Conservation (phyloP, 2,797 vertebrate genomes). For the Pelodytes ibericus region DNA sequence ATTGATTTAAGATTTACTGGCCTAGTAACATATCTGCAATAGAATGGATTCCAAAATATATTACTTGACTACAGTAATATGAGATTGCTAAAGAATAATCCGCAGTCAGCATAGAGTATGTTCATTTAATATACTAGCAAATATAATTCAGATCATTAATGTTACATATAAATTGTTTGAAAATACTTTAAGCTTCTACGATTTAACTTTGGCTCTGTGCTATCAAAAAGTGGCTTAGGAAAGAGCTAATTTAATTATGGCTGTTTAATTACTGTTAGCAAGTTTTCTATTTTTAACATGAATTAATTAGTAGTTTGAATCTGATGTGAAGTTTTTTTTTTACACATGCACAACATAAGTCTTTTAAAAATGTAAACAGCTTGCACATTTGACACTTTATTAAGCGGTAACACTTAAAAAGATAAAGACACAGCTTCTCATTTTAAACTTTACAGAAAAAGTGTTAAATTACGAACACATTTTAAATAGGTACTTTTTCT, state of each 20-base stretch:
- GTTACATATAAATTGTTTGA: slow-evolving; percentile 30
- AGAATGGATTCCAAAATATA: no score
- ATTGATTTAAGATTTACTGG: no score
- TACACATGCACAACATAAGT: slow-evolving; percentile 9
- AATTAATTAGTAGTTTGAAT: slow-evolving; percentile 27
- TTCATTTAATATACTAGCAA: no score
- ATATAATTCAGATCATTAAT: background rate
- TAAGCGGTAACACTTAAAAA: background rate
- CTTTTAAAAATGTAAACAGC: background rate
- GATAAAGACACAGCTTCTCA: background rate
- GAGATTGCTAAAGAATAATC: no score
- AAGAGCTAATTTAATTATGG: slow-evolving; percentile 33
- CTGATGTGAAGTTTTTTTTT: slow-evolving; percentile 9
- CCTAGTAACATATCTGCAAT: no score
- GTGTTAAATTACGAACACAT: background rate
- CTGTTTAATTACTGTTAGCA: slow-evolving; percentile 34
- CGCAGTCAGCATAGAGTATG: no score
- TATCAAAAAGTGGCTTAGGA: slow-evolving; percentile 3
- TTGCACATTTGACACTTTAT: slow-evolving; percentile 1
- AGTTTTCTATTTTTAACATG: slow-evolving; percentile 40
- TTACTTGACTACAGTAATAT: no score
- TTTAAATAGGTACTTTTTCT: background rate
- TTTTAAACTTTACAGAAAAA: background rate
- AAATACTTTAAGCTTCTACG: slow-evolving; percentile 14
- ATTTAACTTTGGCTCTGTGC: slow-evolving; percentile 5